phyloP scores from a whole-genome alignment of 2,888 invertebrate species.

The Plagodis dolabraria region DNA sequence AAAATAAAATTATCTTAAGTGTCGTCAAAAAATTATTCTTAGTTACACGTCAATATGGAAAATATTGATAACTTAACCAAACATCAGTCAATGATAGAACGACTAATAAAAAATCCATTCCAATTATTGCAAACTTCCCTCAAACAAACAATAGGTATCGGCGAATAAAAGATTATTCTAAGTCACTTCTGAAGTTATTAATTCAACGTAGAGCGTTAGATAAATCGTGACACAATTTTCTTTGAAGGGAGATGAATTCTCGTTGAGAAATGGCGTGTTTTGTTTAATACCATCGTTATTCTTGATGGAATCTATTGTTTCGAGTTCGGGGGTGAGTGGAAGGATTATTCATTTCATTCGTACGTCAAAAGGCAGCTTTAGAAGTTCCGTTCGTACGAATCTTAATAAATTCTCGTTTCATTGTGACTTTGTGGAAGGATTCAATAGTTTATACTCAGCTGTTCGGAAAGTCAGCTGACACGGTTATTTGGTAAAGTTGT shows the following conservation, averaged over 20 bases:
- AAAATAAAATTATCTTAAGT: too few species aligned
- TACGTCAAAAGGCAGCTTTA: slow-evolving; percentile 61
- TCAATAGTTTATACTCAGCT: slow-evolving; percentile 1
- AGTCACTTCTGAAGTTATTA: slow-evolving; percentile 61
- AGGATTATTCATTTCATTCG: slow-evolving; percentile 76
- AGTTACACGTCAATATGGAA: too few species aligned
- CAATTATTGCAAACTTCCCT: slow-evolving; percentile 40
- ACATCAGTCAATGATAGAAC: background rate
- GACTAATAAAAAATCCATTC: slow-evolving; percentile 28
- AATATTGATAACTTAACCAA: background rate
- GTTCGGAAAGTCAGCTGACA: background rate
- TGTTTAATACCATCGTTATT: slow-evolving; percentile 77
- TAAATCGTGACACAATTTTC: slow-evolving; percentile 60
- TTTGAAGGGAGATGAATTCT: slow-evolving; percentile 49
- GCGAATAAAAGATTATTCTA: slow-evolving; percentile 53
- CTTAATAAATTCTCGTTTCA: slow-evolving; percentile 12
- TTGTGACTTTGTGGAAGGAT: slow-evolving; percentile 3
- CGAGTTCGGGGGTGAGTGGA: slow-evolving; percentile 65
- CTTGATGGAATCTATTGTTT: slow-evolving; percentile 79
- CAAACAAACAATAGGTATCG: slow-evolving; percentile 47
- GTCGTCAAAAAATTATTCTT: too few species aligned
- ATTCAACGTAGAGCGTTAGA: slow-evolving; percentile 58
- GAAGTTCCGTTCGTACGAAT: slow-evolving; percentile 21
- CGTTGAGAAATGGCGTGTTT: slow-evolving; percentile 70
- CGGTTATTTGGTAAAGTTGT: too few species aligned